These are phyloP conservation scores for Argyresthia goedartella DNA, from an alignment of 2,888 invertebrate genomes.

Conservation along the genomic window DNA sequence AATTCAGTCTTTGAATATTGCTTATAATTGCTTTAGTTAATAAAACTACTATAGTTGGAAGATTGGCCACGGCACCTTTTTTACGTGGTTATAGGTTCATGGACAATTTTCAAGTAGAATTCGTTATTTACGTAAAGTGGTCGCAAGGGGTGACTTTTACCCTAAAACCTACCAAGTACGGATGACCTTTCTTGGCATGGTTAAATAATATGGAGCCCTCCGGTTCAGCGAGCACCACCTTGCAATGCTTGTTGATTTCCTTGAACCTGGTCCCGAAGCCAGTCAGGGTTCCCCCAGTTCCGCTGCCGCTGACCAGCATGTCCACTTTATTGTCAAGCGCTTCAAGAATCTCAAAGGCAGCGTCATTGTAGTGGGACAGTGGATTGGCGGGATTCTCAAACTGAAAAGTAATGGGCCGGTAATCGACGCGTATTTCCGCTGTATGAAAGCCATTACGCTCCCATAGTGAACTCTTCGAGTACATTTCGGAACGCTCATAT, in stretches of 20 bases:
- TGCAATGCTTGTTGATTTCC: constrained; percentile 83
- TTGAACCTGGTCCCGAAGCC: constrained; percentile 95
- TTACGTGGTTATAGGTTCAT: no score
- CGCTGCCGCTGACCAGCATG: constrained; percentile 90
- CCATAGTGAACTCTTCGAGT: no score
- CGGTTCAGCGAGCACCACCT: constrained; percentile 92
- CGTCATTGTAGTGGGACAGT: constrained; percentile 96
- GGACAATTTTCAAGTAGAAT: no score
- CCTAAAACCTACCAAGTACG: neutral
- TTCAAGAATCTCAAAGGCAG: constrained; percentile 93
- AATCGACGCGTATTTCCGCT: no score
- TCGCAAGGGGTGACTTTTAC: no score
- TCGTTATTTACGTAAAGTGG: no score
- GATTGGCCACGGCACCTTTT: no score
- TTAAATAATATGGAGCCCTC: constrained; percentile 84
- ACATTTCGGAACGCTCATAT: no score
- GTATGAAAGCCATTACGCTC: no score
- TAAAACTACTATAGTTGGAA: no score
- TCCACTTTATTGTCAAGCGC: constrained; percentile 82
- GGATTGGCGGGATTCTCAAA: constrained; percentile 97
- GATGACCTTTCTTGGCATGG: neutral
- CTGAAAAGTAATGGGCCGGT: constrained; percentile 42
- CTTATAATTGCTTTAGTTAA: no score
- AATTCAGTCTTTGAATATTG: no score
- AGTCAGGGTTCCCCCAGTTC: constrained; percentile 95